These are phyloP conservation scores for Drosophila macrospina DNA, from an alignment of 2,888 invertebrate genomes.

Conservation along the genomic window DNA sequence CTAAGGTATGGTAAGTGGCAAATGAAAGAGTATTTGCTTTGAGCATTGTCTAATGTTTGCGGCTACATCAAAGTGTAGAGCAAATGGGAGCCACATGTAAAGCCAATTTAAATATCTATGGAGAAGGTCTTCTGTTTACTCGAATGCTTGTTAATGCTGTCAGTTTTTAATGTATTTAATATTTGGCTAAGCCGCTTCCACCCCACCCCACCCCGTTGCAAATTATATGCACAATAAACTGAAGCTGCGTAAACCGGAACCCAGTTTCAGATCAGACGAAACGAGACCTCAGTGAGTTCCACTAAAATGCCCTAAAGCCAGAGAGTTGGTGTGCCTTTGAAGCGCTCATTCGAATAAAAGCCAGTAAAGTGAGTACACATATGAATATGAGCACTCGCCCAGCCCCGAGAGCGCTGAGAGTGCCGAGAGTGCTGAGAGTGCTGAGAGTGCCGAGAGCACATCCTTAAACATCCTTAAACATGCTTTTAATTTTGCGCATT, in stretches of 20 bases:
- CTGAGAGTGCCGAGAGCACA: constrained; percentile 6
- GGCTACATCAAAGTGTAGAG: constrained; percentile 66
- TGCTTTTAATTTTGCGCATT: constrained; percentile 79
- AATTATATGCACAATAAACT: constrained; percentile 74
- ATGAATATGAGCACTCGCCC: constrained; percentile 12
- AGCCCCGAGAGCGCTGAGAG: constrained; percentile 7
- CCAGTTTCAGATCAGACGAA: constrained; percentile 29
- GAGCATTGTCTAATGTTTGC: constrained; percentile 9
- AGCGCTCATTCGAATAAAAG: constrained; percentile 38
- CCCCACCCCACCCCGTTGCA: constrained; percentile 21
- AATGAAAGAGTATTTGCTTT: constrained; percentile 2
- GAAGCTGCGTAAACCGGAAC: neutral
- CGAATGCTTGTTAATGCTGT: constrained; percentile 57
- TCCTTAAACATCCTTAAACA: constrained; percentile 47
- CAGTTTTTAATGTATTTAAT: constrained; percentile 78
- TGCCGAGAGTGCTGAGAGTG: neutral
- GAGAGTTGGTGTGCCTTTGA: constrained; percentile 57
- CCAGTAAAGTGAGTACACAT: constrained; percentile 14
- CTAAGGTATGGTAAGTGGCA: neutral
- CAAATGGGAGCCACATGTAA: constrained; percentile 48
- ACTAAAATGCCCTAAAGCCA: constrained; percentile 67
- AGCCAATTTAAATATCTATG: constrained; percentile 63
- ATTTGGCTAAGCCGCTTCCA: constrained; percentile 62
- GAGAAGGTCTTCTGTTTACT: constrained; percentile 33
- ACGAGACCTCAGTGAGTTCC: constrained; percentile 31